phyloP scores from a whole-genome alignment of 2,113 vertebrate genomes.

The Psammodynastes pulverulentus region DNA sequence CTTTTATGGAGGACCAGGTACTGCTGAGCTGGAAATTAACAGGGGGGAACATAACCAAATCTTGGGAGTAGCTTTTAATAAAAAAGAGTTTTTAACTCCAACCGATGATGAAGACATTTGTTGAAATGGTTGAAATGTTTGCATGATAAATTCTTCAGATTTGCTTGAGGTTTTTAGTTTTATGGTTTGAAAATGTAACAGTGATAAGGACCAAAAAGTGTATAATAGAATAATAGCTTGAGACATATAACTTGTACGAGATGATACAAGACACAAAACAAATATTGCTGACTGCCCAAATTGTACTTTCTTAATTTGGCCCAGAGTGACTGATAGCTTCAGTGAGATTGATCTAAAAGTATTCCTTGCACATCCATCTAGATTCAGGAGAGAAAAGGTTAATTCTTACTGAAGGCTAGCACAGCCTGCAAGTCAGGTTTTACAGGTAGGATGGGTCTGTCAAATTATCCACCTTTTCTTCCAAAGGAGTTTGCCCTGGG shows the following conservation, averaged over 20 bases:
- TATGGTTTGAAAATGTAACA: neutral
- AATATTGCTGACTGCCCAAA: neutral
- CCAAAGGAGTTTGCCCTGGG: conserved; percentile 13
- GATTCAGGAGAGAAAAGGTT: conserved; percentile 7
- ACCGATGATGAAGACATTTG: neutral
- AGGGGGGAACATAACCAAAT: neutral
- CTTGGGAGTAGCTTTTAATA: neutral
- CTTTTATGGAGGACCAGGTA: neutral
- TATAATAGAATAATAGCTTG: neutral
- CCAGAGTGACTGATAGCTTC: neutral
- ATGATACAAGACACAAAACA: neutral
- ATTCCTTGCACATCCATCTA: neutral
- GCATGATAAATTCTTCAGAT: neutral
- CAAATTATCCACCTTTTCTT: conserved; percentile 12
- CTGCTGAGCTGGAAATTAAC: neutral
- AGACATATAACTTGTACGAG: neutral
- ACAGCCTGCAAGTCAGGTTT: conserved; percentile 24
- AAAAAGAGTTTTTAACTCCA: neutral
- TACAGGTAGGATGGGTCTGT: conserved; percentile 18
- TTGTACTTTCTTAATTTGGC: neutral
- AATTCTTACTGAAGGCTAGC: neutral
- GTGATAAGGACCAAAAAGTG: neutral
- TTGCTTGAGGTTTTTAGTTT: neutral
- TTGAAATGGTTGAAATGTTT: neutral
- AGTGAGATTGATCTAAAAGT: neutral